phyloP scores from a whole-genome alignment of 2,888 invertebrate genomes.

The Quadroppia sp. region DNA sequence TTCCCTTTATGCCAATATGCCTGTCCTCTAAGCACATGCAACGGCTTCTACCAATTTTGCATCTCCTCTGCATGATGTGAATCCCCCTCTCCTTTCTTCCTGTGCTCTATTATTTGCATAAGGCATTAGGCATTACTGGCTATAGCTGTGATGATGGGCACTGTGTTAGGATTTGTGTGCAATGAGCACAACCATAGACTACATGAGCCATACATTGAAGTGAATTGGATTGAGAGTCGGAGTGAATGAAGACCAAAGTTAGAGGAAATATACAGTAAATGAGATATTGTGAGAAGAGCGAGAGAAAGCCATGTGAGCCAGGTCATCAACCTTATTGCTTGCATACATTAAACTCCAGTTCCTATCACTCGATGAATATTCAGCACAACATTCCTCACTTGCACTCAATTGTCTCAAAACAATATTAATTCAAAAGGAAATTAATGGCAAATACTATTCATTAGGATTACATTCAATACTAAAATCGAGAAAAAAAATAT shows the following conservation, averaged over 20 bases:
- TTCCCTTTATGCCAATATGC: neutral
- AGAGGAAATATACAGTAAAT: neutral
- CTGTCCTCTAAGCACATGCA: neutral
- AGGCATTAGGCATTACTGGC: conserved; percentile 18
- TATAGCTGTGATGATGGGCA: conserved; percentile 20
- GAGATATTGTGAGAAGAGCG: neutral
- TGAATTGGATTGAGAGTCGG: too few relatives aligned
- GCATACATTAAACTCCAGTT: neutral
- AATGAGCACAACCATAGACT: too few relatives aligned
- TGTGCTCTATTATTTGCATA: conserved; percentile 31
- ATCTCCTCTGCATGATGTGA: conserved; percentile 19
- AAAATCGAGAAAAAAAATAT: too few relatives aligned
- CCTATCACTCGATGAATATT: neutral
- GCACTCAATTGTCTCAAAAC: too few relatives aligned
- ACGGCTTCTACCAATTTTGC: neutral
- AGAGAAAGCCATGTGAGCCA: neutral
- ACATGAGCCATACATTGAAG: too few relatives aligned
- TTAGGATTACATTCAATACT: too few relatives aligned
- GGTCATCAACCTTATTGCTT: conserved; percentile 14
- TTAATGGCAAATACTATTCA: too few relatives aligned
- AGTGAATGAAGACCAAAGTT: neutral
- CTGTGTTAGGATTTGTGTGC: conserved; percentile 6
- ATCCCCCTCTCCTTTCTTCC: neutral
- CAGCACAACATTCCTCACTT: neutral
- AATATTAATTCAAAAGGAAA: too few relatives aligned